These are phyloP conservation scores for Geopemphigus sp. DNA, from an alignment of 1,140 invertebrate species.

Conservation along the genomic window DNA sequence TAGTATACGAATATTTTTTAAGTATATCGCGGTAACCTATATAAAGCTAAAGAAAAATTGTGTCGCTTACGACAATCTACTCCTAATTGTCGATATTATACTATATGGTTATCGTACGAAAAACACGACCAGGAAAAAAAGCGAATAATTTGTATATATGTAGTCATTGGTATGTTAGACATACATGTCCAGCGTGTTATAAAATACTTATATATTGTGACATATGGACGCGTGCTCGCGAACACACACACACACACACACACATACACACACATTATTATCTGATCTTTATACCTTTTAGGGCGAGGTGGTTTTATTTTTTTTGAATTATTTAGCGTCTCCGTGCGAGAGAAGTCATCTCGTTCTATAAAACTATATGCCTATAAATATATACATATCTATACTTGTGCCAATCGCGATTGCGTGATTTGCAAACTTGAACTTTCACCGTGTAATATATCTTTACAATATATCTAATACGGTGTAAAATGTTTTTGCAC, in stretches of 20 bases:
- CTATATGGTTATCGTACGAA: too few species aligned
- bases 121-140: neutral
- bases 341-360: neutral
- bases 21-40: too few species aligned
- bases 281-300: slow-evolving; percentile 26
- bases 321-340: slow-evolving; percentile 20
- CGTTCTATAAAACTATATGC: too few species aligned
- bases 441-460: slow-evolving; percentile 4
- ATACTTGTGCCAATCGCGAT: slow-evolving; percentile 32
- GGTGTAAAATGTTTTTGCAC: neutral
- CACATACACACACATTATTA: too few species aligned
- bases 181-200: slow-evolving; percentile 18
- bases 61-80: too few species aligned
- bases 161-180: slow-evolving; percentile 3
- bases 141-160: slow-evolving; percentile 17
- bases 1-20: too few species aligned
- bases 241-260: too few species aligned
- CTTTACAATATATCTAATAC: too few species aligned
- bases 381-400: too few species aligned
- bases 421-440: slow-evolving; percentile 21
- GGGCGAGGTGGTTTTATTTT: too few species aligned
- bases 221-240: neutral
- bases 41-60: too few species aligned
- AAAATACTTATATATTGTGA: slow-evolving; percentile 11
- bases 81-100: too few species aligned